These are phyloP conservation scores for Pollenia labialis DNA, from an alignment of 2,888 invertebrate genomes.

Conservation along the genomic window DNA sequence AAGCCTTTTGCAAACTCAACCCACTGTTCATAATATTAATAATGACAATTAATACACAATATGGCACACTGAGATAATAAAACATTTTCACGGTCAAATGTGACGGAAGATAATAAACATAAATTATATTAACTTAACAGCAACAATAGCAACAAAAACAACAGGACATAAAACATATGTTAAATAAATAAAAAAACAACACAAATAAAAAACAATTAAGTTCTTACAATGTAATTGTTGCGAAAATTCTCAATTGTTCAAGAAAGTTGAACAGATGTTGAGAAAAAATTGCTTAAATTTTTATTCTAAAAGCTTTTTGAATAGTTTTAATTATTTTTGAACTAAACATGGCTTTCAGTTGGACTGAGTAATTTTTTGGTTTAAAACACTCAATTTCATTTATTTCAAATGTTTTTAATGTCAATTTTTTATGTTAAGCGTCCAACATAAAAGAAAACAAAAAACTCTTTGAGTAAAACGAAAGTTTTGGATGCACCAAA, in stretches of 20 bases:
- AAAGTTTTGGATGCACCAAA: too few species aligned
- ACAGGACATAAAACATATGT: constrained; percentile 39
- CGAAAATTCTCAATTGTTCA: constrained; percentile 17
- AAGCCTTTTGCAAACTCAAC: too few species aligned
- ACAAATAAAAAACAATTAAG: constrained; percentile 12
- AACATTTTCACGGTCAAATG: constrained; percentile 70
- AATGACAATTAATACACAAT: constrained; percentile 35
- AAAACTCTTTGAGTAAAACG: too few species aligned
- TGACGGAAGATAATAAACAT: constrained; percentile 70
- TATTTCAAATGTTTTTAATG: not conserved
- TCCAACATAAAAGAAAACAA: too few species aligned
- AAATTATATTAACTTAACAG: constrained; percentile 12
- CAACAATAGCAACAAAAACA: constrained; percentile 30
- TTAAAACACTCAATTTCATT: constrained; percentile 26
- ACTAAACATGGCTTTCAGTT: too few species aligned
- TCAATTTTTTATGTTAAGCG: not conserved
- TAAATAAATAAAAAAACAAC: constrained; percentile 23
- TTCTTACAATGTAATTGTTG: constrained; percentile 15
- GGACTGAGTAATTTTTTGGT: constrained; percentile 1
- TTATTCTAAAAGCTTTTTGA: constrained; percentile 1
- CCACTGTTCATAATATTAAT: constrained; percentile 33
- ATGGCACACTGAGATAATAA: constrained; percentile 58
- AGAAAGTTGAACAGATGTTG: constrained; percentile 42
- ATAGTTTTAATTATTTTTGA: not conserved
- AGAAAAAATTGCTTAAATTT: not conserved